These are phyloP conservation scores for Volucella inanis DNA, from an alignment of 2,888 invertebrate genomes.

Conservation along the genomic window DNA sequence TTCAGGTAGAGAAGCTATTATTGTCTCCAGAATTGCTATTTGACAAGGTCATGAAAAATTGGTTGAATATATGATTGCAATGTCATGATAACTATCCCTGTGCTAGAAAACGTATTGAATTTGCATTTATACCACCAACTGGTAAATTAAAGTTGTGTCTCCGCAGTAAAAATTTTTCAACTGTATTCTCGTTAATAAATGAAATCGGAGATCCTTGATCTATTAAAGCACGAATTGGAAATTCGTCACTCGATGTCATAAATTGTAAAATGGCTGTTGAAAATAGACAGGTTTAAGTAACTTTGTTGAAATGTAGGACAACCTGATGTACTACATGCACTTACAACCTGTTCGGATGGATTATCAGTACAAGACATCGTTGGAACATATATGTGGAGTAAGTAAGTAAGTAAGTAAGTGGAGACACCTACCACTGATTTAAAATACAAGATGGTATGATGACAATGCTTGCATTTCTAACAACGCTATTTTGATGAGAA, in stretches of 20 bases:
- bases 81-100: background rate
- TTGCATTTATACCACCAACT: conserved; percentile 9
- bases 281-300: background rate
- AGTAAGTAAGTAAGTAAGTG: no score
- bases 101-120: background rate
- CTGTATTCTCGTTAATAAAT: background rate
- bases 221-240: no score
- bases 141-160: background rate
- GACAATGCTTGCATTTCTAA: background rate
- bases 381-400: no score
- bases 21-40: no score
- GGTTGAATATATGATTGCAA: background rate
- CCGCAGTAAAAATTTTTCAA: background rate
- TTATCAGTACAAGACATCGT: no score
- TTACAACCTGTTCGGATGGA: no score
- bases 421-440: background rate
- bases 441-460: conserved; percentile 4
- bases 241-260: no score
- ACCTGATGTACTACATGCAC: no score
- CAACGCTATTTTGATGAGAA: conserved; percentile 1
- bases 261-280: background rate
- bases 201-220: background rate
- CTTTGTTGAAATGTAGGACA: background rate
- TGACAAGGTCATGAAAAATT: no score
- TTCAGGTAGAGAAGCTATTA: no score